Evolutionary conservation across 2,888 invertebrate species (phyloP).

Genomic region (Tetheella fluctuosa): DNA sequence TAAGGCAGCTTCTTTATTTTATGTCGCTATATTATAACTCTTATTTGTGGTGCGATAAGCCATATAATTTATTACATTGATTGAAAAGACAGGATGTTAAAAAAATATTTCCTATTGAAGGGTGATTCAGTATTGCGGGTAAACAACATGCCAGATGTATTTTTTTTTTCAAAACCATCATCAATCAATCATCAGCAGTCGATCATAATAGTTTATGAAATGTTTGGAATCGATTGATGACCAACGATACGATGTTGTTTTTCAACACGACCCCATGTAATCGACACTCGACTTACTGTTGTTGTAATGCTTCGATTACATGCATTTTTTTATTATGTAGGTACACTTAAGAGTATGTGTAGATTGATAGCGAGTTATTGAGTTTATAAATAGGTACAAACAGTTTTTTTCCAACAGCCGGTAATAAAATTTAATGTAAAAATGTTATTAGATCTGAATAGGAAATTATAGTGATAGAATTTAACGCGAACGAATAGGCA

Average conservation of each 20-base stretch:
- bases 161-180: background rate
- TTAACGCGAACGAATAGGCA: background rate
- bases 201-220: background rate
- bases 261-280: background rate
- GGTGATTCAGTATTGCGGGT: background rate
- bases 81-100: background rate
- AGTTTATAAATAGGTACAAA: background rate
- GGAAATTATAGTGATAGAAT: background rate
- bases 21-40: background rate
- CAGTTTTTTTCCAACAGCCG: background rate
- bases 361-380: background rate
- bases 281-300: background rate
- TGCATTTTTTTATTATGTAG: background rate
- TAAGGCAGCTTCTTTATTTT: background rate
- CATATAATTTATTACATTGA: background rate
- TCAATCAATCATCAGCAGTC: background rate
- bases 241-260: background rate
- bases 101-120: background rate
- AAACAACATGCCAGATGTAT: background rate
- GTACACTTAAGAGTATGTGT: background rate
- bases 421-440: background rate
- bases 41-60: background rate
- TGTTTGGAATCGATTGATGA: background rate
- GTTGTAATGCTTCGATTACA: background rate
- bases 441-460: background rate